A percentile compares a stretch with the other conserved stretches of the same genome.
phyloP scores from a whole-genome alignment of 2,797 vertebrate genomes.

The Pelochelys cantorii region DNA sequence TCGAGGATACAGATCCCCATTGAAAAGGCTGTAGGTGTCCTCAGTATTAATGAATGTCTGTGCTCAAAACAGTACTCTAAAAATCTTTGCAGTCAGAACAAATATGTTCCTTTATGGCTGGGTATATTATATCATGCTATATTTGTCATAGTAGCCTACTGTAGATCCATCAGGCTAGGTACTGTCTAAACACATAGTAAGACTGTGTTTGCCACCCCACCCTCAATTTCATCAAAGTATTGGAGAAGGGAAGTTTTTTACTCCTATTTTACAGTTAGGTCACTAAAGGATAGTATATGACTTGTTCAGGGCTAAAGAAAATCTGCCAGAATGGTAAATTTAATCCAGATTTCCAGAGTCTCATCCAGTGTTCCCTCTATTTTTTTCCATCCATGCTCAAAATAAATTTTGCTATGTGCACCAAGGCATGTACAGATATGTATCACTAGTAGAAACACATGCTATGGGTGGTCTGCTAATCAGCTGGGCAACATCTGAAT shows the following conservation, averaged over 20 bases:
- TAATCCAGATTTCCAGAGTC: background rate
- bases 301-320: background rate
- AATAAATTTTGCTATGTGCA: too few species aligned
- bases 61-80: background rate
- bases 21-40: background rate
- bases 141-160: background rate
- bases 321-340: background rate
- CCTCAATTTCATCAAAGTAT: background rate
- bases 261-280: background rate
- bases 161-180: background rate
- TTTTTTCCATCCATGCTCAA: too few species aligned
- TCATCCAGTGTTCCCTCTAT: too few species aligned
- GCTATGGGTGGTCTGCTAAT: too few species aligned
- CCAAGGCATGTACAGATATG: too few species aligned
- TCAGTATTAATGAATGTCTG: background rate
- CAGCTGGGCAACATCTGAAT: too few species aligned
- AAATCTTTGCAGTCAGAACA: background rate
- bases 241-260: background rate
- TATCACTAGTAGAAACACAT: too few species aligned
- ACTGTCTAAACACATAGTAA: background rate
- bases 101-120: background rate
- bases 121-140: background rate
- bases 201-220: background rate
- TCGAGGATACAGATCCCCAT: background rate
- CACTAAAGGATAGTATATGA: background rate